A percentile compares a stretch with the other conserved stretches of the same genome.
Conservation (phyloP, 2,113 vertebrate genomes). For the Scartelaos histophorus region DNA sequence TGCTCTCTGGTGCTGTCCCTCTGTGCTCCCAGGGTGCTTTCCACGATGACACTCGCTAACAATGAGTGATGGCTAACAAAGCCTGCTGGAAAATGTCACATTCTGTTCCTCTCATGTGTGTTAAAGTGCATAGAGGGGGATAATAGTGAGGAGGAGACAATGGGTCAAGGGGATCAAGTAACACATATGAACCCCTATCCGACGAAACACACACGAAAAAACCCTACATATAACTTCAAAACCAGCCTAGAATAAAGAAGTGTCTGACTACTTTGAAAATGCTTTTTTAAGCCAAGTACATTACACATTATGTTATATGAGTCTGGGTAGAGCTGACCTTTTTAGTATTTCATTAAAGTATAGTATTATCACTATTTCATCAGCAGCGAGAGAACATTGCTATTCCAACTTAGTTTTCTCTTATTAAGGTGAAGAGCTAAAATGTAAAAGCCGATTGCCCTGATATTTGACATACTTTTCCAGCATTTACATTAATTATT, state of each 20-base stretch:
- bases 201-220: neutral
- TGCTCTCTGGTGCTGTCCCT: slow-evolving; percentile 28
- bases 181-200: slow-evolving; percentile 12
- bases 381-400: no score
- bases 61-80: slow-evolving; percentile 70
- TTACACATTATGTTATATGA: neutral
- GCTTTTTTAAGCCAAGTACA: no score
- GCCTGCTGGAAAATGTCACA: slow-evolving; percentile 59
- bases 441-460: no score
- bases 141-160: neutral
- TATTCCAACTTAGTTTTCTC: neutral
- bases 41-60: slow-evolving; percentile 60
- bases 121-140: slow-evolving; percentile 25
- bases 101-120: slow-evolving; percentile 53
- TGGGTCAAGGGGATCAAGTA: slow-evolving; percentile 16
- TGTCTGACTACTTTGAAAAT: neutral
- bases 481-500: no score
- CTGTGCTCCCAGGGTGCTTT: slow-evolving; percentile 32
- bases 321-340: neutral
- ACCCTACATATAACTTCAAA: neutral
- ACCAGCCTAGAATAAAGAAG: neutral
- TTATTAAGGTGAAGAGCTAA: neutral
- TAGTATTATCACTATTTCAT: no score
- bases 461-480: no score
- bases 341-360: no score